A percentile compares a stretch with the other conserved stretches of the same genome.
Conservation (phyloP, 2,797 vertebrate genomes). For the Anguilla megastoma region DNA sequence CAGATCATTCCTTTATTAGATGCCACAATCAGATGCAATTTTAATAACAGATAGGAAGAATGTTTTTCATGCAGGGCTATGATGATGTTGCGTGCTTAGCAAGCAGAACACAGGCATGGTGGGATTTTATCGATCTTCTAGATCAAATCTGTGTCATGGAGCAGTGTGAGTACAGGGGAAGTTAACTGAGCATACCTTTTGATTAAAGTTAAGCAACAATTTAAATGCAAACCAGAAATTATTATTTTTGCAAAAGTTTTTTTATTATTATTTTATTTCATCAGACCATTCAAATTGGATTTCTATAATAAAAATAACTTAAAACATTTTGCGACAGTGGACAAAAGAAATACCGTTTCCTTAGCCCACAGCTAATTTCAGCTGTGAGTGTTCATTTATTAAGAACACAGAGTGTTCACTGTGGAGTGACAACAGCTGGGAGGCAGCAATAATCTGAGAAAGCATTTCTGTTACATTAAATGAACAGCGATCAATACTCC, state of each 20-base stretch:
- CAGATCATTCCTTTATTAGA: neutral
- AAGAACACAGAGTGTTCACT: neutral
- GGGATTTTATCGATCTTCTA: neutral
- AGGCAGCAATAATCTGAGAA: constrained; percentile 18
- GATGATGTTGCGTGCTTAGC: neutral
- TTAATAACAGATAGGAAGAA: neutral
- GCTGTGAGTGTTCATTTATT: neutral
- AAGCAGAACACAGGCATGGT: neutral
- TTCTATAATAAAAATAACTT: neutral
- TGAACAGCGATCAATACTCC: neutral
- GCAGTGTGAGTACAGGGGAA: neutral
- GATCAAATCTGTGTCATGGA: neutral
- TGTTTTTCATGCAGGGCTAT: neutral
- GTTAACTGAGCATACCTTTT: neutral
- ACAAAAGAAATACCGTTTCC: neutral
- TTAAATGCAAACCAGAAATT: neutral
- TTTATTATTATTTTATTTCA: neutral
- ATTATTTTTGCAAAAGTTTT: neutral
- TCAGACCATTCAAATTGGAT: neutral
- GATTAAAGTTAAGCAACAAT: neutral
- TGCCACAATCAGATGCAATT: neutral
- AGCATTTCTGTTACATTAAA: constrained; percentile 14
- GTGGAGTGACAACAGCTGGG: constrained; percentile 5
- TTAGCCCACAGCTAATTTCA: neutral
- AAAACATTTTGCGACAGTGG: neutral